Evolutionary conservation across 2,113 vertebrate species (phyloP), one percentile per base, ranked within the genome.

Genomic region (Rhagologus leucostigma): DNA sequence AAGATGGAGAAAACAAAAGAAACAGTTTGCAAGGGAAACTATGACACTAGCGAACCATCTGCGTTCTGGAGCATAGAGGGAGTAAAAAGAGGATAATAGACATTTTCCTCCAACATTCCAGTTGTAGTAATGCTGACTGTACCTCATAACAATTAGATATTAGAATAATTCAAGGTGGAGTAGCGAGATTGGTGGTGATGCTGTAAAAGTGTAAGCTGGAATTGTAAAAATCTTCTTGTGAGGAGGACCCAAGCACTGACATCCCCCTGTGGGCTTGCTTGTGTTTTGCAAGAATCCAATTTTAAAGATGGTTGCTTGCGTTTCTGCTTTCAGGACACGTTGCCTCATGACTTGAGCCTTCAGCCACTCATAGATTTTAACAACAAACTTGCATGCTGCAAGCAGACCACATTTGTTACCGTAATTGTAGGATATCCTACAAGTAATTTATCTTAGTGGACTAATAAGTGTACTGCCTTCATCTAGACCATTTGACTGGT

Each of bases 361-460:
- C 60, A 78, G 27, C 47, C 41, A 8, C 44, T 85, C 9, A 2
- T 1, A 4, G 49, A 46, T 90, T 90, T 91, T 90, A 67, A 42
- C 50, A 92, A 27, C 26, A 78, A 56, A 73, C 52, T 77, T 68
- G 39, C 0, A 1, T 70, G 73, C 50, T 0, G 0, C 30, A 59
- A 80, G 32, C 22, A 90, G 55, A 57, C 30, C 22, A 13, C 27
- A 8, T 63, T 86, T 78, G 70, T 93, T 90, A 55, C 11, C 1
- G 9, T 35, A 35, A 42, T 59, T 70, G 30, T 52, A 56, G 68
- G 70, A 84, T 87, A 47, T 84, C 19, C 63, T 74, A 11, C 35
- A 70, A 67, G 39, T 75, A 10, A 71, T 92, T 95, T 71, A 39
- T 86, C 29, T 92, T 71, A 8, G 9, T 59, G 56, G 47, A 24